Evolutionary conservation across 2,797 vertebrate species (phyloP).

Genomic region (Chelonia mydas): DNA sequence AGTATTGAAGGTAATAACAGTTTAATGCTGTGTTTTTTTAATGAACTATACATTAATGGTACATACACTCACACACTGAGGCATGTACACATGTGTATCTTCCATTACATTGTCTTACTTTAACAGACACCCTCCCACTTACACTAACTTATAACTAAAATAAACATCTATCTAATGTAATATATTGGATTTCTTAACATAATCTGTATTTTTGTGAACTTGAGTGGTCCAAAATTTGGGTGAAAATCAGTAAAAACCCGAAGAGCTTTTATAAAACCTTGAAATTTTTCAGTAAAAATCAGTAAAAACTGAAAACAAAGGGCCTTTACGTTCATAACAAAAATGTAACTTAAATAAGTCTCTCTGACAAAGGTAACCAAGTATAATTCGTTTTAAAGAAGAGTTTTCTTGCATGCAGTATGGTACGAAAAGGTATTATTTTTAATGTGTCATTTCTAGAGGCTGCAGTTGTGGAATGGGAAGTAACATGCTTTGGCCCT

Average conservation of each 20-base stretch:
- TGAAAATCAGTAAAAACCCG: background rate
- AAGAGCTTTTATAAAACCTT: background rate
- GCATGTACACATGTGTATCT: background rate
- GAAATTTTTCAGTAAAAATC: background rate
- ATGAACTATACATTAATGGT: background rate
- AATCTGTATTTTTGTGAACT: background rate
- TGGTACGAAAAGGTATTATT: background rate
- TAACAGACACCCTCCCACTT: background rate
- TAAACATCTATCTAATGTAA: background rate
- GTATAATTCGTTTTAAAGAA: background rate
- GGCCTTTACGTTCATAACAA: background rate
- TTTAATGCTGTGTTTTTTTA: background rate
- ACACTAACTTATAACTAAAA: background rate
- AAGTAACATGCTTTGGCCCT: constrained; percentile 37
- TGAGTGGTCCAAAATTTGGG: background rate
- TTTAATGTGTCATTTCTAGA: constrained; percentile 47
- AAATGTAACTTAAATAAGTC: background rate
- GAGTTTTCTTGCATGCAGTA: background rate
- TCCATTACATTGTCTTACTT: background rate
- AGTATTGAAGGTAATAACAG: background rate
- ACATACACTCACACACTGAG: background rate
- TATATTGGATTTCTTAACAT: background rate
- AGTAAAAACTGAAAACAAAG: background rate
- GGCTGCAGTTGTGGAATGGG: constrained; percentile 18
- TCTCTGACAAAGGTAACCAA: background rate